phyloP scores from a whole-genome alignment of 2,113 vertebrate genomes.

The Tragelaphus strepsiceros region DNA sequence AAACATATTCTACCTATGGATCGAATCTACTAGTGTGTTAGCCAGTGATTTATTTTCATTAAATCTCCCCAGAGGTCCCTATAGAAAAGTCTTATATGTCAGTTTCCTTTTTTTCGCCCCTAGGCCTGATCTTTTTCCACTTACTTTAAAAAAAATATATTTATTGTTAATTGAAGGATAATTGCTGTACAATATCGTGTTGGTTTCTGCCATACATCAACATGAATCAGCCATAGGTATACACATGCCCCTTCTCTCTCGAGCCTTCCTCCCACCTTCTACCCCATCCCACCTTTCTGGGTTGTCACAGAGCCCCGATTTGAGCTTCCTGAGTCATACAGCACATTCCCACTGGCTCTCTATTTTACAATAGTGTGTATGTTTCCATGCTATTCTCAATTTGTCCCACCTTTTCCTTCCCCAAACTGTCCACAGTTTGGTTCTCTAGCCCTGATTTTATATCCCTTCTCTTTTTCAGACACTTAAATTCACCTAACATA shows the following conservation, averaged over 20 bases:
- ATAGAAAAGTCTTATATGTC: not conserved
- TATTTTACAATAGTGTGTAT: not conserved
- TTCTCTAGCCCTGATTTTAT: not conserved
- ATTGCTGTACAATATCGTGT: not conserved
- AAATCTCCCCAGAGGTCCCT: not conserved
- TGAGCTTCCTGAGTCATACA: not conserved
- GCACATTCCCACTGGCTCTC: not conserved
- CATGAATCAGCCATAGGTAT: not conserved
- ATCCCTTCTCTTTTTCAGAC: not conserved
- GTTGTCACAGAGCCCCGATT: not conserved
- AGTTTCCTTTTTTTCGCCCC: not conserved
- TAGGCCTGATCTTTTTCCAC: not conserved
- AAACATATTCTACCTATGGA: not conserved
- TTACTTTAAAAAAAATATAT: not conserved
- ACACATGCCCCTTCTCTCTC: not conserved
- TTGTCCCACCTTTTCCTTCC: not conserved
- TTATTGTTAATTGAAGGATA: not conserved
- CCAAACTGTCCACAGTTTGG: not conserved
- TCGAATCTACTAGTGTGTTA: not conserved
- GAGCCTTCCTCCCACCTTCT: not conserved
- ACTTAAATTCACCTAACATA: not conserved
- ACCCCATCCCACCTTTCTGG: not conserved
- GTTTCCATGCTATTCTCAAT: not conserved
- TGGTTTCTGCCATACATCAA: not conserved
- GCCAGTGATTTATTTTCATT: not conserved